phyloP scores from a whole-genome alignment of 2,113 vertebrate genomes.

The Danionella cerebrum region DNA sequence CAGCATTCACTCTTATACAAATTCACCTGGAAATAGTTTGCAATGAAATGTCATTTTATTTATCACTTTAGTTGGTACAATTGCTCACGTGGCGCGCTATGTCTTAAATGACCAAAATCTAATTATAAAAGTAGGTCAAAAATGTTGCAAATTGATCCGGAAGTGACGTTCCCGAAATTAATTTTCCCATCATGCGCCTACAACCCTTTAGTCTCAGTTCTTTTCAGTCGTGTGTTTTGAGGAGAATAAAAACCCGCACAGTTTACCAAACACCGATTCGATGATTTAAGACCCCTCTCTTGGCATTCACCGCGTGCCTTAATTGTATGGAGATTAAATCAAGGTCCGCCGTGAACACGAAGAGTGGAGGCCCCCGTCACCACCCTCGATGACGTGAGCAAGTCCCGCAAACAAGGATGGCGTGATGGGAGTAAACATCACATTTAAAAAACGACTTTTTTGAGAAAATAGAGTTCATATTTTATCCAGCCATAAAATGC shows the following conservation, averaged over 20 bases:
- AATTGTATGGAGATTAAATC: slow-evolving; percentile 84
- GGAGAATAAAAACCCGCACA: neutral
- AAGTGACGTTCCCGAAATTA: neutral
- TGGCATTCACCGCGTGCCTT: slow-evolving; percentile 84
- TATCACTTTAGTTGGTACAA: no score
- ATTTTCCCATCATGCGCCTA: slow-evolving; percentile 23
- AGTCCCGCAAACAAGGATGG: slow-evolving; percentile 4
- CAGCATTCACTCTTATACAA: no score
- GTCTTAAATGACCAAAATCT: no score
- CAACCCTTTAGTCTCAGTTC: slow-evolving; percentile 1
- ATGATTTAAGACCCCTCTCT: slow-evolving; percentile 61
- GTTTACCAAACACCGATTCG: neutral
- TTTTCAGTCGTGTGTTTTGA: neutral
- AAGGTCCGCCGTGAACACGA: slow-evolving; percentile 94
- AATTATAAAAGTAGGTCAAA: neutral
- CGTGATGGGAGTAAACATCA: slow-evolving; percentile 3
- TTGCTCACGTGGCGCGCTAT: no score
- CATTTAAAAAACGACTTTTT: no score
- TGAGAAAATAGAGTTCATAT: no score
- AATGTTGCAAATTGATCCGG: neutral
- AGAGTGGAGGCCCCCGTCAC: slow-evolving; percentile 63
- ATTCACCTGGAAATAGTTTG: no score
- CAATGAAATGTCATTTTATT: no score
- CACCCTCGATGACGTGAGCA: neutral
- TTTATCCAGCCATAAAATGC: neutral